Evolutionary conservation across 2,797 vertebrate species (phyloP).

Genomic region (Oryzias dopingdopingensis): DNA sequence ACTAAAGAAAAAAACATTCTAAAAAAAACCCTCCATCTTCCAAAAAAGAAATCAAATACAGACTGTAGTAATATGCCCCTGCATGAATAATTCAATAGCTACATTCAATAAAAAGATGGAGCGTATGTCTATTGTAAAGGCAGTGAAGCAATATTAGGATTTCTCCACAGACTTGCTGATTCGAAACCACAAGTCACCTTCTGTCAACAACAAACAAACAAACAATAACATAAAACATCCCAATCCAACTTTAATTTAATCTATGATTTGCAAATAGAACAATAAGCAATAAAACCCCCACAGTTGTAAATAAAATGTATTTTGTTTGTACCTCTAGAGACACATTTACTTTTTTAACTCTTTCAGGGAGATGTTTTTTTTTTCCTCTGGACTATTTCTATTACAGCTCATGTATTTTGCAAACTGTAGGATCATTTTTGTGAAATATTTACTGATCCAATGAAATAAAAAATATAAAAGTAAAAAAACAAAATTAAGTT

Average conservation of each 20-base stretch:
- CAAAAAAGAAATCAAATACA: slow-evolving; percentile 32
- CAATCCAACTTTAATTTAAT: neutral
- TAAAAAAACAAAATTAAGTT: no score
- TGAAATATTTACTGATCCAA: no score
- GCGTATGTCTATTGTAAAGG: slow-evolving; percentile 24
- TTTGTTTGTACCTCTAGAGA: no score
- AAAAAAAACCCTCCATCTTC: slow-evolving; percentile 19
- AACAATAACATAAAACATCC: neutral
- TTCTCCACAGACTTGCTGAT: slow-evolving; percentile 9
- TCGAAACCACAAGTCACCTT: slow-evolving; percentile 11
- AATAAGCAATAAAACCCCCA: no score
- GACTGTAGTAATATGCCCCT: slow-evolving; percentile 41
- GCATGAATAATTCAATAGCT: slow-evolving; percentile 59
- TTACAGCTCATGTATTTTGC: no score
- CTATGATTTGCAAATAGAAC: neutral
- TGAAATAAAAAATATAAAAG: no score
- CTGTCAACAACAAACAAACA: neutral
- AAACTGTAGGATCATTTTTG: no score
- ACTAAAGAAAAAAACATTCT: slow-evolving; percentile 37
- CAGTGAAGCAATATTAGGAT: slow-evolving; percentile 5
- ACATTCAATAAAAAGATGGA: slow-evolving; percentile 56
- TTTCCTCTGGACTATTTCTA: no score
- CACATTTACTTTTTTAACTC: no score
- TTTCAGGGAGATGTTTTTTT: no score
- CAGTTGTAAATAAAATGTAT: no score